phyloP scores from a whole-genome alignment of 1,140 invertebrate species.

The Propsilocerus akamusi region DNA sequence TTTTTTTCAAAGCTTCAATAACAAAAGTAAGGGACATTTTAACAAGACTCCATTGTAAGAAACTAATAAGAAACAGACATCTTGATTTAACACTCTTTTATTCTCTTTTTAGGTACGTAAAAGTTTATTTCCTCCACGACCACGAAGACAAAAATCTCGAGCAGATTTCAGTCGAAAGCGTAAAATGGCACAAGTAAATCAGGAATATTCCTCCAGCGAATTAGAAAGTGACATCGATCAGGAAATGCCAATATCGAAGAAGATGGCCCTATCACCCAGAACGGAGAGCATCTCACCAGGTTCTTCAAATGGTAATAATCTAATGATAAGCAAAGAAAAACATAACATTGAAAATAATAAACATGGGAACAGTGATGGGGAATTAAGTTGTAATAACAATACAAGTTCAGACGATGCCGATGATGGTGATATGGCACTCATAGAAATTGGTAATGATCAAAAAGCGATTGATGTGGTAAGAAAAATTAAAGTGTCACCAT shows the following conservation, averaged over 20 bases:
- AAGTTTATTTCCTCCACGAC: constrained; percentile 40
- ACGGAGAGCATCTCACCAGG: background rate
- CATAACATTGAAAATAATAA: background rate
- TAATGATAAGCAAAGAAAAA: background rate
- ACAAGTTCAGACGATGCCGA: background rate
- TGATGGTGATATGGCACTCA: background rate
- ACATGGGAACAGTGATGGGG: background rate
- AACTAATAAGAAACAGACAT: no score
- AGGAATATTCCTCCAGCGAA: background rate
- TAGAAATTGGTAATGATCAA: background rate
- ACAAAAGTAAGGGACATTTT: no score
- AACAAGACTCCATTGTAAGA: no score
- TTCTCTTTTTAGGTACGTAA: constrained; percentile 32
- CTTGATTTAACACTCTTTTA: background rate
- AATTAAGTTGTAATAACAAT: constrained; percentile 2
- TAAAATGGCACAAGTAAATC: background rate
- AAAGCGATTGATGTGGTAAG: no score
- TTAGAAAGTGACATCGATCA: background rate
- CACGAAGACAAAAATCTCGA: constrained; percentile 24
- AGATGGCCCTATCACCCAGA: background rate
- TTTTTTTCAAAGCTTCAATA: no score
- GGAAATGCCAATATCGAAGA: background rate
- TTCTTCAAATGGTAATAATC: background rate
- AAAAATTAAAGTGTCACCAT: background rate
- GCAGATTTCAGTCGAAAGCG: background rate